phyloP scores from a whole-genome alignment of 1,140 invertebrate species.

The Temnothorax curvispinosus region DNA sequence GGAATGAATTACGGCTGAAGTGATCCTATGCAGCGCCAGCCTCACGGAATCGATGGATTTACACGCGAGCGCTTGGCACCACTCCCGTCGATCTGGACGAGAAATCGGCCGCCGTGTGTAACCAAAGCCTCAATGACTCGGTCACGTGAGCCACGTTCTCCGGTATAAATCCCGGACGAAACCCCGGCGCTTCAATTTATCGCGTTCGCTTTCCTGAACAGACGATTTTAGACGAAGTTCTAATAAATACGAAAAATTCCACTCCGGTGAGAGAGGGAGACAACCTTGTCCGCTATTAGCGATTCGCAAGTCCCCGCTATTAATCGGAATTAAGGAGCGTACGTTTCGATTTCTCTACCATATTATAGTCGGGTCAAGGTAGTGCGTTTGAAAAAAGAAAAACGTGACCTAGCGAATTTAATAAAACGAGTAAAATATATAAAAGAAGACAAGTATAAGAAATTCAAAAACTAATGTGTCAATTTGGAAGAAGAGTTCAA shows the following conservation, averaged over 20 bases:
- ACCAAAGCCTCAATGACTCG: conserved; percentile 31
- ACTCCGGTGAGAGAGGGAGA: no score
- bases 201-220: neutral
- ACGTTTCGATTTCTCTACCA: neutral
- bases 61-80: conserved; percentile 6
- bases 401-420: neutral
- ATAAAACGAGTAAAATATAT: neutral
- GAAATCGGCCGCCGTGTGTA: conserved; percentile 27
- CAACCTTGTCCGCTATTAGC: neutral
- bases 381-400: conserved; percentile 13
- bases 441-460: neutral
- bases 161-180: conserved; percentile 20
- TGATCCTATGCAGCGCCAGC: conserved; percentile 11
- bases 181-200: neutral
- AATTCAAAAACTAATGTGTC: neutral
- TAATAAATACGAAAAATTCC: neutral
- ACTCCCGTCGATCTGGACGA: conserved; percentile 1
- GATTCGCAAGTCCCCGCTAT: neutral
- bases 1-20: conserved; percentile 25
- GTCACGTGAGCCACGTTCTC: neutral
- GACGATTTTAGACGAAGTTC: neutral
- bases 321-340: neutral
- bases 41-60: conserved; percentile 26
- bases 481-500: neutral
- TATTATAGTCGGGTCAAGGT: conserved; percentile 42